These are phyloP conservation scores for Austrofundulus limnaeus DNA, from an alignment of 2,113 vertebrate genomes.

Conservation along the genomic window DNA sequence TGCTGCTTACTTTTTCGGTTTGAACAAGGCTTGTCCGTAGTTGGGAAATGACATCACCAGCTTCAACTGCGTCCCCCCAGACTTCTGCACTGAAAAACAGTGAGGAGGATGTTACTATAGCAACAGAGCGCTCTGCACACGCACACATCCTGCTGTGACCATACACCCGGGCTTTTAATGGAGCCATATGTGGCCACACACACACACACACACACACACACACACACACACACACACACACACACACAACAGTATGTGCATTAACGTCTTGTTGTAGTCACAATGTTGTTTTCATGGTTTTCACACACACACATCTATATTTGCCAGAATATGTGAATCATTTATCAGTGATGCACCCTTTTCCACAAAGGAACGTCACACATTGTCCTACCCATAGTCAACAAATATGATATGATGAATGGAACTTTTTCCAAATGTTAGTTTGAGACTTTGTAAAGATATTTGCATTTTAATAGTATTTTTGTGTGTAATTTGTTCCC, in stretches of 20 bases:
- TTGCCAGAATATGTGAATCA: not conserved
- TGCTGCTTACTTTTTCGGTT: conserved; percentile 84
- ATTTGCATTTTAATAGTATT: no score
- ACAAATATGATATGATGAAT: not conserved
- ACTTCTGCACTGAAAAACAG: conserved; percentile 81
- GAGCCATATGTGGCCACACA: not conserved
- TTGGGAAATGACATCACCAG: conserved; percentile 80
- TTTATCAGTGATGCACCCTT: not conserved
- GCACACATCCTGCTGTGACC: conserved; percentile 3
- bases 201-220: not conserved
- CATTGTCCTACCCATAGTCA: no score
- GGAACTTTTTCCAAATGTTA: not conserved
- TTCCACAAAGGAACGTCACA: not conserved
- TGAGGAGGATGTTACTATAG: conserved; percentile 38
- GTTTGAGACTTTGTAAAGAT: no score
- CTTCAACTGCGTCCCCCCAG: conserved; percentile 82
- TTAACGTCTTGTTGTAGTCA: conserved; percentile 8
- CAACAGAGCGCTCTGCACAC: conserved; percentile 19
- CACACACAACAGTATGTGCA: conserved; percentile 8
- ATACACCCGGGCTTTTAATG: conserved; percentile 7
- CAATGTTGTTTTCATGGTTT: not conserved
- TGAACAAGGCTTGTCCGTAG: conserved; percentile 82
- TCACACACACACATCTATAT: not conserved
- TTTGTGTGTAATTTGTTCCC: no score
- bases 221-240: not conserved